A percentile compares a stretch with the other conserved stretches of the same genome.
These are phyloP conservation scores for Chrysemys picta DNA, from an alignment of 2,113 vertebrate species.

Conservation along the genomic window DNA sequence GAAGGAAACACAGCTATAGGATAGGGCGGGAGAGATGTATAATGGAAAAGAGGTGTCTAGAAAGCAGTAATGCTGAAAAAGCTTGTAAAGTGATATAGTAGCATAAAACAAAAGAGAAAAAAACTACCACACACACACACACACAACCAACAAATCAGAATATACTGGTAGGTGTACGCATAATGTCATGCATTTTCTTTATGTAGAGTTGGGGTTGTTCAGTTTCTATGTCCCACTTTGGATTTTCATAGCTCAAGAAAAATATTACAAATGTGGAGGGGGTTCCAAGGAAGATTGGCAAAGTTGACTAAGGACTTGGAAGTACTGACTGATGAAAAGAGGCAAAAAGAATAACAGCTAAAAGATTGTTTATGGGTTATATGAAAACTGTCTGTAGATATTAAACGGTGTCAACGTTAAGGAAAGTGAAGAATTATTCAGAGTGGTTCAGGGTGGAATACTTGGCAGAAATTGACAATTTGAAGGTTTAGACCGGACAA, in stretches of 20 bases:
- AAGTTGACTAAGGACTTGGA: not conserved
- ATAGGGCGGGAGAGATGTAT: not conserved
- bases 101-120: not conserved
- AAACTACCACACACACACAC: not conserved
- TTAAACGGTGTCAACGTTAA: not conserved
- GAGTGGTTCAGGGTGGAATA: not conserved
- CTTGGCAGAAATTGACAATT: not conserved
- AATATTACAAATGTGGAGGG: not conserved
- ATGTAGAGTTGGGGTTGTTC: not conserved
- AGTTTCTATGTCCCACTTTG: not conserved
- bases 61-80: conserved; percentile 28
- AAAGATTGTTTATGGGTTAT: not conserved
- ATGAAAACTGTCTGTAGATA: not conserved
- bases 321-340: not conserved
- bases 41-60: conserved; percentile 28
- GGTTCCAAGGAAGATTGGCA: not conserved
- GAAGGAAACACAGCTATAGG: conserved; percentile 15
- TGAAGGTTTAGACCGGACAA: not conserved
- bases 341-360: not conserved
- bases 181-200: not conserved
- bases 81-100: not conserved
- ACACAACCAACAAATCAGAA: not conserved
- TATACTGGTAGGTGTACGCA: not conserved
- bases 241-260: not conserved
- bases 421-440: not conserved